Evolutionary conservation across 2,797 vertebrate genomes (phyloP).

Genomic region (Dicrostonyx torquatus): DNA sequence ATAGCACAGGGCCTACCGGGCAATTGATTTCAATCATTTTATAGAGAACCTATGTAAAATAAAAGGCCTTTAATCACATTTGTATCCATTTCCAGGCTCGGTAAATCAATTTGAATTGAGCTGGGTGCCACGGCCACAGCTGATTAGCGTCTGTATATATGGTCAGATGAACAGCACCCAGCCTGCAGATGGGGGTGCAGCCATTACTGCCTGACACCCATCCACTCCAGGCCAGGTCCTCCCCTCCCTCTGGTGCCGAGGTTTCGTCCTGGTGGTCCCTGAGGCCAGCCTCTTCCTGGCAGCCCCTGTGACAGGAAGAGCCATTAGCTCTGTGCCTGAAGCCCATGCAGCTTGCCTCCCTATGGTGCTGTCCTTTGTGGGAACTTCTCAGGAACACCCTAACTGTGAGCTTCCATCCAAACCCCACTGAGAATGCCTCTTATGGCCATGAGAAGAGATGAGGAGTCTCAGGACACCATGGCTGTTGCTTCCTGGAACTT

Average conservation of each 20-base stretch:
- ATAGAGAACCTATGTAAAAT: conserved; percentile 88
- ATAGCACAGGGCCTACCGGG: conserved; percentile 69
- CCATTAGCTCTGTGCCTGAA: neutral
- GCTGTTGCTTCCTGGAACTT: neutral
- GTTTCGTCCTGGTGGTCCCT: neutral
- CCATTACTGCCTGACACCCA: conserved; percentile 39
- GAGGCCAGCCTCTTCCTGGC: neutral
- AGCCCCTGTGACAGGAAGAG: neutral
- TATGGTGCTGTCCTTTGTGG: neutral
- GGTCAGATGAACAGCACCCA: conserved; percentile 86
- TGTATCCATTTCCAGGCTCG: conserved; percentile 88
- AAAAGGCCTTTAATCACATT: conserved; percentile 91
- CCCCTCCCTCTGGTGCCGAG: neutral
- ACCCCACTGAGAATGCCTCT: neutral
- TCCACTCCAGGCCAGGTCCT: neutral
- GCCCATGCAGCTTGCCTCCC: neutral
- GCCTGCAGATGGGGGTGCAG: conserved; percentile 82
- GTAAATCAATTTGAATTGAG: conserved; percentile 91
- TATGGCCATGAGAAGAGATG: no score
- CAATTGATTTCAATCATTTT: conserved; percentile 89
- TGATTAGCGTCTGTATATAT: conserved; percentile 86
- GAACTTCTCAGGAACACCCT: neutral
- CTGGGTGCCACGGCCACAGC: conserved; percentile 87
- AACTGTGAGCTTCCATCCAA: neutral
- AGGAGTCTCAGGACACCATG: accelerated